phyloP scores from a whole-genome alignment of 2,888 invertebrate genomes.

The Hypsopygia costalis region DNA sequence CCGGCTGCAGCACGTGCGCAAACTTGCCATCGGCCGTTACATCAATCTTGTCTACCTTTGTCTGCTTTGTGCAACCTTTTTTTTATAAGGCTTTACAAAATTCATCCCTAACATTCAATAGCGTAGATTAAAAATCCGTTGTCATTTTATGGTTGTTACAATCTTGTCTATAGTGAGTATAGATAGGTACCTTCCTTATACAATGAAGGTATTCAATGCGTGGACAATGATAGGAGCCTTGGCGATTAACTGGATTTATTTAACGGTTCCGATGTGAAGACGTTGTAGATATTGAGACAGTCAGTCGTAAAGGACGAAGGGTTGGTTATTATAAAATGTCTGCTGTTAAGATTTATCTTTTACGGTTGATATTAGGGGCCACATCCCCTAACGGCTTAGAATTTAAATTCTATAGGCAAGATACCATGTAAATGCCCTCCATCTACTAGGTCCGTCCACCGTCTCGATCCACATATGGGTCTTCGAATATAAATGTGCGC shows the following conservation, averaged over 20 bases:
- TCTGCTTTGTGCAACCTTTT: constrained; percentile 56
- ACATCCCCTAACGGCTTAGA: too few species aligned
- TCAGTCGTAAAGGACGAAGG: constrained; percentile 23
- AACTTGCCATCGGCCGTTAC: constrained; percentile 66
- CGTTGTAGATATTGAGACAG: constrained; percentile 25
- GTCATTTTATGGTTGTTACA: constrained; percentile 20
- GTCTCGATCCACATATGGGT: too few species aligned
- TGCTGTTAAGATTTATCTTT: too few species aligned
- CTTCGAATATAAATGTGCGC: too few species aligned
- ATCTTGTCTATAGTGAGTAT: constrained; percentile 21
- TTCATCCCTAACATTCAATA: constrained; percentile 20
- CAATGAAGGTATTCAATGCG: constrained; percentile 67
- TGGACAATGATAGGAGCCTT: constrained; percentile 59
- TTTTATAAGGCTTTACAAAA: constrained; percentile 24
- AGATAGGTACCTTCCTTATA: constrained; percentile 35
- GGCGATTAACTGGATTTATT: constrained; percentile 68
- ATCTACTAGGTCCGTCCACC: too few species aligned
- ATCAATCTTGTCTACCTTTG: constrained; percentile 71
- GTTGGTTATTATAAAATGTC: constrained; percentile 12
- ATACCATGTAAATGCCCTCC: too few species aligned
- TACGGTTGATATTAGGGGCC: too few species aligned
- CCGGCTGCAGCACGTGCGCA: constrained; percentile 73
- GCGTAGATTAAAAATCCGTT: constrained; percentile 28
- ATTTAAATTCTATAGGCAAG: too few species aligned
- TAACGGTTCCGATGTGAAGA: constrained; percentile 55